These are phyloP conservation scores for Petrocephalus microphthalmus DNA, from an alignment of 2,113 vertebrate genomes.

Conservation along the genomic window DNA sequence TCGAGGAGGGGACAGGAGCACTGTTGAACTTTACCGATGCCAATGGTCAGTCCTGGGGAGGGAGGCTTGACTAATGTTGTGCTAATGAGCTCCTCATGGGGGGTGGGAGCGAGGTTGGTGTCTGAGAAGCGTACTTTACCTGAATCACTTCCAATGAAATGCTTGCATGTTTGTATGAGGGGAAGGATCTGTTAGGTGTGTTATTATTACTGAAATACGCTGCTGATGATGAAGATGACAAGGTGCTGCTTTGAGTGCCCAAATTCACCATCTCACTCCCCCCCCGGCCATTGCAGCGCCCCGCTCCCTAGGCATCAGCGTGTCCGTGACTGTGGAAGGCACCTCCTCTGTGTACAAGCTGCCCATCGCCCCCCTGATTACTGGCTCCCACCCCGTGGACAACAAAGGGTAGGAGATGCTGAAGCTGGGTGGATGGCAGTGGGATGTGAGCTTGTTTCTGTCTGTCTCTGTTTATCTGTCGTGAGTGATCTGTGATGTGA, in stretches of 20 bases:
- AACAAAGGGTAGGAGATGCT: conserved; percentile 80
- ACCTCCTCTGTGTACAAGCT: conserved; percentile 84
- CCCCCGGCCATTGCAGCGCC: conserved; percentile 66
- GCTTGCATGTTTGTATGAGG: neutral
- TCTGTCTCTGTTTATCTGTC: neutral
- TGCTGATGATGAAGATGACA: neutral
- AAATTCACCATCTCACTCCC: no score
- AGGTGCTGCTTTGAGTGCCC: neutral
- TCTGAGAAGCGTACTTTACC: neutral
- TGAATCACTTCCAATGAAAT: neutral
- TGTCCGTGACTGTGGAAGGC: conserved; percentile 87
- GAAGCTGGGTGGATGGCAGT: neutral
- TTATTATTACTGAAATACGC: neutral
- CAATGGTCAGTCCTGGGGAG: conserved; percentile 49
- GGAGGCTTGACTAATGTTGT: neutral
- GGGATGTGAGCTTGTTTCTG: neutral
- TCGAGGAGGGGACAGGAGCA: conserved; percentile 77
- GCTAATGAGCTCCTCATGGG: neutral
- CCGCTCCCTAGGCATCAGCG: conserved; percentile 79
- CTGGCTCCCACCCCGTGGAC: conserved; percentile 91
- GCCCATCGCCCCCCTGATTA: conserved; percentile 89
- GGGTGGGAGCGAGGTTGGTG: neutral
- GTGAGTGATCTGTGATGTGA: no score
- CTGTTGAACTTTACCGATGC: conserved; percentile 75
- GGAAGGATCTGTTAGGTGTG: neutral